Base-by-base conservation (phyloP, 2,888 invertebrate genomes). In the Hipparchia sbordonii region DNA sequence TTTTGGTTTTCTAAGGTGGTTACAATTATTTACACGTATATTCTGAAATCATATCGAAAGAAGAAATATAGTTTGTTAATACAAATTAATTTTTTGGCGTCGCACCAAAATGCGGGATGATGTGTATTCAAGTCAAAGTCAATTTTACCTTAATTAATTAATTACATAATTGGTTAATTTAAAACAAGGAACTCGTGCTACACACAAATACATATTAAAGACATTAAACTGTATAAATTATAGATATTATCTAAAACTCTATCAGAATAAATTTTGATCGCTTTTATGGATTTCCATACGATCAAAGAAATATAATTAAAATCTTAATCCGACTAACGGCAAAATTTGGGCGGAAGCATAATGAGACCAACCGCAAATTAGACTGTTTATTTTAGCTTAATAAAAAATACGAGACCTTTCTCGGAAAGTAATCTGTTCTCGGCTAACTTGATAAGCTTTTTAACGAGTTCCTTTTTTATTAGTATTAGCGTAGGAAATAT, bases 281-380 rank as follows among this genome's bases (percentile, higher is more conserved):
- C 51, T 65, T 59, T 69, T 45, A 60, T 56, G 48, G 9, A 70
- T 66, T 67, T 73, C 13, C 51, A 66, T 72, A 67, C 72, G 23
- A 61, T 52, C 57, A 12, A 61, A 13, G 13, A 69, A 70, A 59
- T 67, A 59, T 54, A 67, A 74, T 72, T 69, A 62, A 65, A 66
- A 61, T 59, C 61, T 67, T 72, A 75, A 77, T 77, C 71, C 71
- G 68, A 68, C 13, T 78, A 77, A 75, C 76, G 77, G 75, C 71
- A 76, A 71, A 63, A 23, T 59, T 51, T 66, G 67, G 67, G 59
- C 72, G 73, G 68, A 71, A 74, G 69, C 66, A 76, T 71, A 72
- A 74, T 74, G 63, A 76, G 76, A 72, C 68, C 70, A 73, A 70
- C 65, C 39, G 39, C 23, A 52, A 65, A 13, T 46, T 10, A 46